Evolutionary conservation across 2,797 vertebrate species (phyloP), one percentile per base, ranked within the genome.

Genomic region (Podarcis siculus): DNA sequence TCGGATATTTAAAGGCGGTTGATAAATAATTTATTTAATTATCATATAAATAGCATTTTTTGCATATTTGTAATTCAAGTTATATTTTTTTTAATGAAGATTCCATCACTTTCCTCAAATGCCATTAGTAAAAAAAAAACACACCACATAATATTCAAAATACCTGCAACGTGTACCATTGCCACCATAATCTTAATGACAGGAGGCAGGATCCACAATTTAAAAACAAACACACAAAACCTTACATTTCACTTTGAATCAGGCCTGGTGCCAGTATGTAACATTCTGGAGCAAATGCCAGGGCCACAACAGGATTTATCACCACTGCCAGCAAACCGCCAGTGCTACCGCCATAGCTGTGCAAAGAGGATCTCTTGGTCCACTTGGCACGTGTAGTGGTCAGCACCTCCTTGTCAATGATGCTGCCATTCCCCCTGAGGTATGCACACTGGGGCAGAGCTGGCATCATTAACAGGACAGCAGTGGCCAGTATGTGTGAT

Each of bases 131-230:
- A 21, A 35, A 72, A 92, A 92, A 89, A 42, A n/a, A n/a, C 86
- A 82, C 87, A 67, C 85, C 72, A 82, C 82, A 95, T 89, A 85
- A 15, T 15, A 90, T 75, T 96, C 94, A 87, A 83, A 96, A 95
- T 55, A 93, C 82, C 83, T 89, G 79, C 91, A 91, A 82, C 83
- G 58, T 30, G 45, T 80, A 91, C 90, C 93, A 92, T 93, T 73
- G 88, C 90, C 90, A 87, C 90, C 91, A 92, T 92, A 95, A 93
- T 95, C 90, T 6, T 83, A 45, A 35, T 90, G 94, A 95, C 95
- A 95, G 93, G 92, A 90, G 92, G 90, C 32, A 86, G 90, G 93
- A 85, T 86, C 76, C 55, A 86, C 87, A 55, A 23, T 67, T 32
- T 91, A 32, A 91, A 95, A 96, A 92, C 96, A 96, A 95, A 88